Evolutionary conservation across 2,113 vertebrate species (phyloP), one percentile per base, ranked within the genome.

Genomic region (Hippocampus guttulatus): DNA sequence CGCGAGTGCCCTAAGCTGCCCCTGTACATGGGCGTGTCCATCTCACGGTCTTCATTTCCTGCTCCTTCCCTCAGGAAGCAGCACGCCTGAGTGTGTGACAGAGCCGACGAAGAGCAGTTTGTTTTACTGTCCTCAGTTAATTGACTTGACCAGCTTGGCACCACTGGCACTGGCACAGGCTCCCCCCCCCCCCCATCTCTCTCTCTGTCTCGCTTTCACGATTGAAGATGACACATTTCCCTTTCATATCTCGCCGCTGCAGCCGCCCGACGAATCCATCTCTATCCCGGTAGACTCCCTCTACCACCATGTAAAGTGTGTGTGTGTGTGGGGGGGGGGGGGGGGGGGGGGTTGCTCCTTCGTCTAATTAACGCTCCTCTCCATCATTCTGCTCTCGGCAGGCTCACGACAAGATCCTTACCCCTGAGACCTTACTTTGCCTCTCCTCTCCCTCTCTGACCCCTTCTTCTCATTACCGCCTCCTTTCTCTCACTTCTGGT

Each of bases 31-130:
- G 33, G 33, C 1, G 21, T 69, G 60, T 73, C 68, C 68, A 76
- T 77, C 72, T 71, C 47, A 52, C 49, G 33, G 2, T 25, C 11
- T 33, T 12, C 38, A 30, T 54, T 25, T 68, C 18, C 58, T 43
- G 25, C 33, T 21, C 21, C n/a, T 67, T 60, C 61, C 63, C 51
- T 20, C 68, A 82, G 81, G 66, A 86, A 86, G 71, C 69, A 75
- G 77, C 60, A 69, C 14, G 72, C 80, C 77, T 52, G 72, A 86
- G 79, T 70, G 81, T 79, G 74, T 86, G 81, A 87, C 81, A 77
- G 78, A 75, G 67, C 81, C 75, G 81, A 91, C 89, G 90, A 88
- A 88, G 84, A 83, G 81, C 81, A 81, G 88, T 92, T 90, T 92
- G 89, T 89, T 91, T 91, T 90, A 87, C 89, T 75, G 87, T 81